phyloP scores from a whole-genome alignment of 2,888 invertebrate species.

The Erebia palarica region DNA sequence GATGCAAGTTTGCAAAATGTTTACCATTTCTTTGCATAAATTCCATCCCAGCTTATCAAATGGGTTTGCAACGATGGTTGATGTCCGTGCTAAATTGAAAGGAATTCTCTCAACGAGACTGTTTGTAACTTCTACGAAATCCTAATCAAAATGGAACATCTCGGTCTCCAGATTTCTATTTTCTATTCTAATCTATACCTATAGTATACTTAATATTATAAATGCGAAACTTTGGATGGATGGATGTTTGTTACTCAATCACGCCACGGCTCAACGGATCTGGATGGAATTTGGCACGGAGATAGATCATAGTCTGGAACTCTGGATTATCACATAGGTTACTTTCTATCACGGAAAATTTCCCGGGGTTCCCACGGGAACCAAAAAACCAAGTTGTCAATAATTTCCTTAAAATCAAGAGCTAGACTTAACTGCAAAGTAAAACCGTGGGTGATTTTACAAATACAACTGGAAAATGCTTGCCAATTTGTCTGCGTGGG shows the following conservation, averaged over 20 bases:
- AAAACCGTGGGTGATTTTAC: no score
- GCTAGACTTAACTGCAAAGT: not conserved
- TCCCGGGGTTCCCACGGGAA: no score
- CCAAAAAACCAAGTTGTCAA: not conserved
- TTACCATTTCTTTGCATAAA: slow-evolving; percentile 16
- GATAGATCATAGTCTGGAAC: no score
- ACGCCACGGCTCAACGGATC: no score
- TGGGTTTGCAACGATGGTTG: not conserved
- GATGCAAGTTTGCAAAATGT: slow-evolving; percentile 28
- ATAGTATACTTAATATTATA: no score
- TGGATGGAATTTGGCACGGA: no score
- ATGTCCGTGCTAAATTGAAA: slow-evolving; percentile 3
- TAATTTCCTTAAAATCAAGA: not conserved
- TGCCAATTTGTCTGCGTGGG: no score
- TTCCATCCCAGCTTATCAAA: slow-evolving; percentile 10
- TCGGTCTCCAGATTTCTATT: not conserved
- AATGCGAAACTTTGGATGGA: no score
- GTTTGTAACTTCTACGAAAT: not conserved
- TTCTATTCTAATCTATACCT: not conserved
- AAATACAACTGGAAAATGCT: no score
- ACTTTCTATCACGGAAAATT: no score
- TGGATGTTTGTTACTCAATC: no score
- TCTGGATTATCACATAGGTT: no score
- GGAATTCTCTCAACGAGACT: slow-evolving; percentile 1
- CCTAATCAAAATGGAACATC: not conserved